Evolutionary conservation across 2,797 vertebrate genomes (phyloP), one percentile per base, ranked within the genome.

Genomic region (Pelobates cultripes): DNA sequence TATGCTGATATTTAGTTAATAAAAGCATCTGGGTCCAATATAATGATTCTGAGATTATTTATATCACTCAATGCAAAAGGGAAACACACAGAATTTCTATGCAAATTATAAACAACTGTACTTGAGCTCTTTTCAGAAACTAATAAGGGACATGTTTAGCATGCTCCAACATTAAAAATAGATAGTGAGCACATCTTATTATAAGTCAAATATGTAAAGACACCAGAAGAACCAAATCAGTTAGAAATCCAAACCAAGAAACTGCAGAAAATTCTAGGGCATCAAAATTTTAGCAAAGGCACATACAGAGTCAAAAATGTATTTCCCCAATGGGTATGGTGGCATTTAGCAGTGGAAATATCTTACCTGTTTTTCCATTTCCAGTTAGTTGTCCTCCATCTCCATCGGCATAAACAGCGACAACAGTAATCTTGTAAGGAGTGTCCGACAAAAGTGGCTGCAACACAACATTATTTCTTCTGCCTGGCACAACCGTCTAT

Each of bases 391-490:
- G 92, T 2, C 96, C 95, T 43, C 97, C 98, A 4, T 96, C 94
- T 17, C 96, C 97, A 80, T 99, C 97, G 8, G 94, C 92, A 0
- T 99, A 99, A 76, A 99, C 70, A 78, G 97, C 95, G 86, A 96
- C 95, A 79, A 99, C 93, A 0, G 95, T 98, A 85, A 99, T 97
- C 94, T 96, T 97, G 90, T 99, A 99, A 0, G 96, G 96, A 0
- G 97, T 99, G 87, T 99, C 97, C 6, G 97, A 90, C 0, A 91
- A 87, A 67, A 99, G 92, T 3, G 95, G 96, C 83, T 95, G 96
- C 51, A 99, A 89, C 68, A 94, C 91, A 71, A 96, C 96, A 72
- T 95, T 99, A 90, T 99, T 99, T 88, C 97, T 96, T 92, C 97
- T 98, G 2, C 97, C 98, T 42, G 96, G 94, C 57, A 97, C 97